These are phyloP conservation scores for Pygoscelis antarcticus DNA, from an alignment of 2,113 vertebrate species.

Conservation along the genomic window DNA sequence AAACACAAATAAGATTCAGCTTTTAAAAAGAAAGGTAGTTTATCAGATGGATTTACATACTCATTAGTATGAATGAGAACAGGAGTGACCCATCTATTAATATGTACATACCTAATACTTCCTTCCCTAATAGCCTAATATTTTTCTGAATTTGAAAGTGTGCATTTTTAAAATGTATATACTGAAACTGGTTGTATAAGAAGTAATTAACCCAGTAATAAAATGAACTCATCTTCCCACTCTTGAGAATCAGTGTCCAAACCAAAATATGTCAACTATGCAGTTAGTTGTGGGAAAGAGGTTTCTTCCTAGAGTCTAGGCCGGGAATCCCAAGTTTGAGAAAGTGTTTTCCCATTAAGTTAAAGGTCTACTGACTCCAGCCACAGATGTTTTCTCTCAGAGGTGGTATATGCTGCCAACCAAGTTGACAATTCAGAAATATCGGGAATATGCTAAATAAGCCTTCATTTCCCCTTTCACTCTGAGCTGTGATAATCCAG, in stretches of 20 bases:
- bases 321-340: background rate
- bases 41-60: background rate
- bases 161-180: background rate
- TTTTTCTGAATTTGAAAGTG: background rate
- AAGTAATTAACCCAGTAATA: background rate
- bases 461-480: background rate
- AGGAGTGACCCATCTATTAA: background rate
- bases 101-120: background rate
- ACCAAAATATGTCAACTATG: constrained; percentile 25
- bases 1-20: background rate
- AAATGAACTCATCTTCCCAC: background rate
- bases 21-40: background rate
- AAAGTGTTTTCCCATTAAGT: constrained; percentile 34
- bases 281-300: constrained; percentile 9
- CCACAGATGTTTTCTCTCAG: constrained; percentile 27
- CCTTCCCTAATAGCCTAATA: background rate
- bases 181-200: background rate
- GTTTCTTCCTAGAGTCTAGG: background rate
- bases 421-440: background rate
- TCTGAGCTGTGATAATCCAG: background rate
- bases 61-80: background rate
- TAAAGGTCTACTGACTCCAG: constrained; percentile 6
- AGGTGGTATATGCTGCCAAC: background rate
- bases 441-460: background rate
- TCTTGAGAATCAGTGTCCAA: background rate